Evolutionary conservation across 2,113 vertebrate genomes (phyloP), one percentile per base, ranked within the genome.

Genomic region (Cyprinodon variegatus): DNA sequence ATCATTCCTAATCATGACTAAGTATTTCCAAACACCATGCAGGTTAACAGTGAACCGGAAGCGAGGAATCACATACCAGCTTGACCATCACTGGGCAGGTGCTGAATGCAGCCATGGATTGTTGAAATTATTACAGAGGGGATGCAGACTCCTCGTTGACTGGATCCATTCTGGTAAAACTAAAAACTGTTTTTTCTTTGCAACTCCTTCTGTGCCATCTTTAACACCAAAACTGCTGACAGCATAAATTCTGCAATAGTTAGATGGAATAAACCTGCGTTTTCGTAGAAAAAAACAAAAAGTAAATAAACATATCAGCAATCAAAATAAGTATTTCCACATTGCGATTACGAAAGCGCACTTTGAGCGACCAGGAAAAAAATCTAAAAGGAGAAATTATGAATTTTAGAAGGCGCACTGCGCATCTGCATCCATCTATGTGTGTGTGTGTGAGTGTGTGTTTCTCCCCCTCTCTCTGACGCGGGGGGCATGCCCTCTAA

Each of bases 391-490:
- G 50, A 41, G 15, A 67, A 65, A 77, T 53, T 60, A 77, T 36
- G 71, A 81, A 69, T 76, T 67, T 62, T 0, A 40, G 20, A 65
- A 76, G 72, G 63, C 78, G 69, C 71, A 68, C 66, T 61, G 53
- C 69, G 70, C 61, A 61, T 63, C 38, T 78, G 80, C 76, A 72
- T n/a, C 74, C 53, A 68, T 74, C 65, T 67, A 68, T 29, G 29
- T 29, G 29, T 29, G 29, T 29, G 29, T 29, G 29, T 29, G 36
- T 39, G 75, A 8, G 67, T 82, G 20, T 88, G 70, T n/a, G 86
- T 61, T 64, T 76, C 71, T 82, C 41, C 79, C n/a, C 78, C 53
- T 78, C 41, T 85, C 73, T 91, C 89, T 94, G 87, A 90, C 87
- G 89, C 78, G 88, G 88, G 91, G 90, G 90, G 90, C 81, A n/a